Conservation (phyloP, 2,888 invertebrate species). For the Caenorhabditis sp. region DNA sequence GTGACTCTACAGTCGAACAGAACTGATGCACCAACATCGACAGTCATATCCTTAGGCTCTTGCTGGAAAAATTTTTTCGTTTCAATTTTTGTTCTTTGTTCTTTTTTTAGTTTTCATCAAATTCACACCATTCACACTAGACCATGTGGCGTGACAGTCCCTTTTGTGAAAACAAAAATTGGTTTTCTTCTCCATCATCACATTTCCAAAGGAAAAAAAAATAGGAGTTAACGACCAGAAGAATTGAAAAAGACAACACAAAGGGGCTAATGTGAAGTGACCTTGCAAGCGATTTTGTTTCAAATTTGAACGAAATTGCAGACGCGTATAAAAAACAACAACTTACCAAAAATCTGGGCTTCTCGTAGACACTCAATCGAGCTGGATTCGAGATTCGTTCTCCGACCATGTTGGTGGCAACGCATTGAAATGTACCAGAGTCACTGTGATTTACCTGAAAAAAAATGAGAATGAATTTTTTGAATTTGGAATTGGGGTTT, state of each 20-base stretch:
- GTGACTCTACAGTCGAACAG: conserved; percentile 70
- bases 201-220: conserved; percentile 1
- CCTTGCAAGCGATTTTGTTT: conserved; percentile 20
- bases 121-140: not conserved
- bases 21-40: conserved; percentile 68
- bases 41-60: conserved; percentile 67
- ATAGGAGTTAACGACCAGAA: conserved; percentile 5
- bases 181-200: not conserved
- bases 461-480: no score
- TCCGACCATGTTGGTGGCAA: conserved; percentile 71
- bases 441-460: conserved; percentile 66
- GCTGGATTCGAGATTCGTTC: conserved; percentile 68
- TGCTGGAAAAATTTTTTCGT: conserved; percentile 40
- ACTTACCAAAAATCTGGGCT: conserved; percentile 68
- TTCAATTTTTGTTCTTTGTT: conserved; percentile 5
- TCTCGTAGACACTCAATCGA: conserved; percentile 69
- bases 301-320: not conserved
- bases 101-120: conserved; percentile 10
- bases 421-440: conserved; percentile 70
- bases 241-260: conserved; percentile 3
- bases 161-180: not conserved
- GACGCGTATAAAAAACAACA: not conserved
- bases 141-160: conserved; percentile 3
- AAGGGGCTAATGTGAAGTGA: conserved; percentile 7
- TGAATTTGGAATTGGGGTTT: conserved; percentile 3